Conservation (phyloP, 2,113 vertebrate genomes). For the Lepisosteus oculatus region DNA sequence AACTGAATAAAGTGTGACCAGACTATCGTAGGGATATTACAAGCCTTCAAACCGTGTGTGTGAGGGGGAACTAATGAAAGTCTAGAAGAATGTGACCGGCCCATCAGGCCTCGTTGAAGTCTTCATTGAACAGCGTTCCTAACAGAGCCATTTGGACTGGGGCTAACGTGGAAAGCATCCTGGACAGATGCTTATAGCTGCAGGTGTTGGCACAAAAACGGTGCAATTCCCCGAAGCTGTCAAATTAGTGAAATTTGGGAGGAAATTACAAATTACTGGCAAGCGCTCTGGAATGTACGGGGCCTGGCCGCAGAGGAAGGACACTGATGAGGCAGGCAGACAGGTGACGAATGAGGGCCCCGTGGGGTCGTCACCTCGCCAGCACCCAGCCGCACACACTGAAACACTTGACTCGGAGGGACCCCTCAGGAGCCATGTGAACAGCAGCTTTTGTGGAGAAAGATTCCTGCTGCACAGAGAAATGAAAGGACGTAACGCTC, state of each 20-base stretch:
- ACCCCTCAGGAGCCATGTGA: not conserved
- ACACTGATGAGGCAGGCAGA: constrained; percentile 44
- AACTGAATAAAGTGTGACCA: too few species aligned
- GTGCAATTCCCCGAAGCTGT: constrained; percentile 25
- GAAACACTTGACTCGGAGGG: not conserved
- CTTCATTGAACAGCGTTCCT: too few species aligned
- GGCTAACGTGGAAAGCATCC: not conserved
- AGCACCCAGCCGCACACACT: constrained; percentile 16
- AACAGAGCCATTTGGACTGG: too few species aligned
- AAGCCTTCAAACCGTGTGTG: too few species aligned
- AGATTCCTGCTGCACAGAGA: too few species aligned
- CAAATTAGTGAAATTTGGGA: constrained; percentile 23
- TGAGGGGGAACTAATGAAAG: too few species aligned
- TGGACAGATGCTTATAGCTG: constrained; percentile 16
- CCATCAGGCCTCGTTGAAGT: too few species aligned
- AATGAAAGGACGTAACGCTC: too few species aligned
- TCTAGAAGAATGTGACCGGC: too few species aligned
- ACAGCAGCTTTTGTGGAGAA: too few species aligned
- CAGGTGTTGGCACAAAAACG: constrained; percentile 13
- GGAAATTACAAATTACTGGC: constrained; percentile 39
- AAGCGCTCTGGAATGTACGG: constrained; percentile 25
- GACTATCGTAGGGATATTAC: too few species aligned
- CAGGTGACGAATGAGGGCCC: constrained; percentile 59
- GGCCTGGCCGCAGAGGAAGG: constrained; percentile 27
- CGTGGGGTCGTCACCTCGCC: constrained; percentile 46